These are phyloP conservation scores for Ancistrus triradiatus DNA, from an alignment of 2,113 vertebrate species.

Conservation along the genomic window DNA sequence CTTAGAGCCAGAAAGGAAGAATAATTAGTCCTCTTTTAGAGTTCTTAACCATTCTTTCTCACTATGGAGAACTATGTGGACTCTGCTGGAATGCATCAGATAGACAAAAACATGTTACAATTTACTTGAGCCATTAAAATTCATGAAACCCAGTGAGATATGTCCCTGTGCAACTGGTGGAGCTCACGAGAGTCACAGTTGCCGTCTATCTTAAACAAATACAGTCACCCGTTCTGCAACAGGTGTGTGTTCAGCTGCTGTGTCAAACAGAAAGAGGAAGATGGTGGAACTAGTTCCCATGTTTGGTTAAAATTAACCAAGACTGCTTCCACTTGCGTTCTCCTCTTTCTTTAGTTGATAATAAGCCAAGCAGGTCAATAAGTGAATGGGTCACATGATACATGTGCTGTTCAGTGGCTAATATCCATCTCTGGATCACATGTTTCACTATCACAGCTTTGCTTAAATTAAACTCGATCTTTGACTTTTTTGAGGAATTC, in stretches of 20 bases:
- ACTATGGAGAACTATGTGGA: conserved; percentile 5
- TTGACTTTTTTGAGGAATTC: no score
- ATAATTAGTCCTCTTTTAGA: neutral
- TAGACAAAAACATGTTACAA: neutral
- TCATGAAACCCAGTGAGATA: no score
- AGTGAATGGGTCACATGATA: neutral
- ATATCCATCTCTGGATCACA: no score
- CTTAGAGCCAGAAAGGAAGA: neutral
- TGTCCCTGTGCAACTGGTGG: no score
- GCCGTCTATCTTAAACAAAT: conserved; percentile 9
- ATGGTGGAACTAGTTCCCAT: neutral
- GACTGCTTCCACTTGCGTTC: neutral
- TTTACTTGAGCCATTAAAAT: neutral
- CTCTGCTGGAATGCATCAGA: neutral
- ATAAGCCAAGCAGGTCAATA: neutral
- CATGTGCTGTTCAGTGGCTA: no score
- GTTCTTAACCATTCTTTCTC: neutral
- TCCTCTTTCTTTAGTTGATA: neutral
- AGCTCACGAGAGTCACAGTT: neutral
- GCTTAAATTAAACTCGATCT: no score
- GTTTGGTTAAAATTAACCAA: conserved; percentile 5
- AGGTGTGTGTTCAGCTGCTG: conserved; percentile 14
- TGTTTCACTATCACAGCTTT: no score
- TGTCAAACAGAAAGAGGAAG: conserved; percentile 8
- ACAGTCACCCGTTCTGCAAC: neutral